Evolutionary conservation across 2,797 vertebrate genomes (phyloP).

Genomic region (Ctenopoma kingsleyae): DNA sequence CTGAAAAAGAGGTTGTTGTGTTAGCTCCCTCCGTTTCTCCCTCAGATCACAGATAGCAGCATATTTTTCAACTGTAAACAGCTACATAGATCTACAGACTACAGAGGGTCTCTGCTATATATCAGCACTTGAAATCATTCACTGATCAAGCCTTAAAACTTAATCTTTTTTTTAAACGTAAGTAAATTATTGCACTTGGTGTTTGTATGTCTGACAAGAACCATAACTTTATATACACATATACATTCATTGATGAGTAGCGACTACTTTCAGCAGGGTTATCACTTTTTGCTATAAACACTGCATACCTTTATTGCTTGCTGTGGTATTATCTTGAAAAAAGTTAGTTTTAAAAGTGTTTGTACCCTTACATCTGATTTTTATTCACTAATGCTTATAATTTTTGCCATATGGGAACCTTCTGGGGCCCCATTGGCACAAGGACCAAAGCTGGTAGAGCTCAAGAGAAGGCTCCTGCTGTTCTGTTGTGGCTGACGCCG

Average conservation of each 20-base stretch:
- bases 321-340: slow-evolving; percentile 17
- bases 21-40: not conserved
- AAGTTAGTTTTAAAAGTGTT: not conserved
- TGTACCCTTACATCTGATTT: not conserved
- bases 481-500: slow-evolving; percentile 47
- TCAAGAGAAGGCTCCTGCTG: slow-evolving; percentile 50
- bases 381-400: not conserved
- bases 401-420: slow-evolving; percentile 30
- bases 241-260: slow-evolving; percentile 36
- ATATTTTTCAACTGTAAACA: slow-evolving; percentile 6
- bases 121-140: slow-evolving; percentile 58
- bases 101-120: slow-evolving; percentile 1
- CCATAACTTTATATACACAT: slow-evolving; percentile 14
- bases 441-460: slow-evolving; percentile 37
- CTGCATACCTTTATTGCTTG: not conserved
- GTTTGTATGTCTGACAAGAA: slow-evolving; percentile 23
- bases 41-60: slow-evolving; percentile 16
- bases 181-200: slow-evolving; percentile 48
- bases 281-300: not conserved
- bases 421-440: slow-evolving; percentile 6
- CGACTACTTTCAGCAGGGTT: slow-evolving; percentile 39
- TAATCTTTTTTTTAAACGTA: slow-evolving; percentile 20
- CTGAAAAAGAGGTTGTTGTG: slow-evolving; percentile 43
- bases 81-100: slow-evolving; percentile 23
- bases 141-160: slow-evolving; percentile 57